phyloP scores from a whole-genome alignment of 2,888 invertebrate genomes.

The Beris morrisii region DNA sequence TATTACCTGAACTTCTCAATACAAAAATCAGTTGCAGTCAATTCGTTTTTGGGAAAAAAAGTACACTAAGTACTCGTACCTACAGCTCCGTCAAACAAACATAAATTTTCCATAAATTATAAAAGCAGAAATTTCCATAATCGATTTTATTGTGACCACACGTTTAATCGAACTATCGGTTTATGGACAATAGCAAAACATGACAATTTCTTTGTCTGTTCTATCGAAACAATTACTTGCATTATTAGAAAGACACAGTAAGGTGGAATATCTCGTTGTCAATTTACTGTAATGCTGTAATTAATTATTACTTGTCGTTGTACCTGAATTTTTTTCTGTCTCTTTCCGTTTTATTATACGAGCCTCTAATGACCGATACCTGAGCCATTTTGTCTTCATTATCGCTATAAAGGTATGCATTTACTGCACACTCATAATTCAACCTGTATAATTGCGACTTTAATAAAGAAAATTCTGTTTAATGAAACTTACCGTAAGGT shows the following conservation, averaged over 20 bases:
- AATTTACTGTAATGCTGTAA: constrained; percentile 6
- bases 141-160: no score
- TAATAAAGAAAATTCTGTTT: not conserved
- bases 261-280: constrained; percentile 1
- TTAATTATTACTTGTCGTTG: constrained; percentile 7
- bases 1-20: no score
- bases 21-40: no score
- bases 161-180: no score
- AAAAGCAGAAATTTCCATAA: no score
- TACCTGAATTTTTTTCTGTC: not conserved
- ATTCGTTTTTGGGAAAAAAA: no score
- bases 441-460: not conserved
- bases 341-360: not conserved
- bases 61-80: no score
- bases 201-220: no score
- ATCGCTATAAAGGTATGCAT: not conserved
- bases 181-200: no score
- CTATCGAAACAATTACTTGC: no score
- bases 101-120: no score
- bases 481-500: constrained; percentile 70
- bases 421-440: not conserved
- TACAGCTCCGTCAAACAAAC: no score
- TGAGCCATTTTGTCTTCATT: not conserved
- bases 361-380: not conserved
- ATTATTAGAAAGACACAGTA: not conserved